A percentile compares a stretch with the other conserved stretches of the same genome.
Conservation (phyloP, 1,140 invertebrate genomes). For the Diplogasteroides magnus region DNA sequence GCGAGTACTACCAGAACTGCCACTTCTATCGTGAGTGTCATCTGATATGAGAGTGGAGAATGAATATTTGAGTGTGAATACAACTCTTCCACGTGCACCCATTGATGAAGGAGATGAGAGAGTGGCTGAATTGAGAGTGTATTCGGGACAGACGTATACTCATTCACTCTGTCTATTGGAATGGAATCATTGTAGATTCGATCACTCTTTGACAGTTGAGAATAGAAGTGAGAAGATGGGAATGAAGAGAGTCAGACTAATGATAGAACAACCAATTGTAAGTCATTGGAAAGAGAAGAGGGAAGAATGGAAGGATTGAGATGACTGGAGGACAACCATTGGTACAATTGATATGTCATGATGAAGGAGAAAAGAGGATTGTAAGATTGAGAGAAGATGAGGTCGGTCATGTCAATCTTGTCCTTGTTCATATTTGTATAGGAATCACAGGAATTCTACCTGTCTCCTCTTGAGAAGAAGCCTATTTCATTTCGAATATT, state of each 20-base stretch:
- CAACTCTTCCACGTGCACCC: conserved; percentile 37
- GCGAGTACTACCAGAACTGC: conserved; percentile 41
- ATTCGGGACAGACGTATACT: conserved; percentile 46
- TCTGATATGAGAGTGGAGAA: neutral
- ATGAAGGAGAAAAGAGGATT: neutral
- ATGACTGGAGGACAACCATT: conserved; percentile 28
- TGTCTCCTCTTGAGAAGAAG: conserved; percentile 33
- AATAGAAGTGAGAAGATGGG: conserved; percentile 37
- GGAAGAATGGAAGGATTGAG: neutral
- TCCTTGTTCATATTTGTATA: neutral
- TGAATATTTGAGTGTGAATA: conserved; percentile 29
- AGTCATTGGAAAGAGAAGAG: too few species aligned
- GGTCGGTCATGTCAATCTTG: conserved; percentile 10
- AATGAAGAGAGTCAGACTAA: conserved; percentile 39
- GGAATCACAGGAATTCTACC: neutral
- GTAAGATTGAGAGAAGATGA: neutral
- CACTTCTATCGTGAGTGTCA: conserved; percentile 23
- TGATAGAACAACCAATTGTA: conserved; percentile 47
- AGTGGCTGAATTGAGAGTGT: conserved; percentile 46
- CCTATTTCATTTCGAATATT: conserved; percentile 46
- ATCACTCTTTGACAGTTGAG: conserved; percentile 40
- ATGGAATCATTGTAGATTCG: conserved; percentile 26
- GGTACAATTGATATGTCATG: conserved; percentile 21
- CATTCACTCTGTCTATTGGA: conserved; percentile 30
- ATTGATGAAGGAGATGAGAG: conserved; percentile 33